Evolutionary conservation across 1,140 invertebrate species (phyloP).

Genomic region (Pseudomyrmex dendroicus): DNA sequence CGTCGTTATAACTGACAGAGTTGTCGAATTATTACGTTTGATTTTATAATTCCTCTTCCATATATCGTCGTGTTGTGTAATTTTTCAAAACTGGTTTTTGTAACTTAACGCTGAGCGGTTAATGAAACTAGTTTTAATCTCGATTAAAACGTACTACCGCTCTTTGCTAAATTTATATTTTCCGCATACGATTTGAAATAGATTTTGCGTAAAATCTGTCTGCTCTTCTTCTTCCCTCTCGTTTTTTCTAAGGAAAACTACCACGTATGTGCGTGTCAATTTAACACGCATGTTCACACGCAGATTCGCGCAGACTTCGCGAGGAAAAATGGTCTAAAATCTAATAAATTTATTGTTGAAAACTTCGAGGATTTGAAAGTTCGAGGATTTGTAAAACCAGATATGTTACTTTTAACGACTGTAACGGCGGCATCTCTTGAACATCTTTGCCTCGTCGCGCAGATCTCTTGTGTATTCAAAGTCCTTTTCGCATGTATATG

Average conservation of each 20-base stretch:
- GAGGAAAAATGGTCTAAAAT: neutral
- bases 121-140: too few relatives aligned
- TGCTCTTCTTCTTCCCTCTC: too few relatives aligned
- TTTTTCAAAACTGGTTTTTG: neutral
- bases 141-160: too few relatives aligned
- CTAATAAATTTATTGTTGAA: constrained; percentile 25
- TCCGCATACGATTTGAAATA: too few relatives aligned
- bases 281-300: too few relatives aligned
- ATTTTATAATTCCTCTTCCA: neutral
- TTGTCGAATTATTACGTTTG: constrained; percentile 11
- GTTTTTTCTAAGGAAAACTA: too few relatives aligned
- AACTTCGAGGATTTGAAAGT: constrained; percentile 52
- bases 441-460: constrained; percentile 52
- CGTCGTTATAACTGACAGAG: constrained; percentile 2
- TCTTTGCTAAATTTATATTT: too few relatives aligned
- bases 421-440: constrained; percentile 16
- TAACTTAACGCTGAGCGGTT: too few relatives aligned
- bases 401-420: constrained; percentile 41
- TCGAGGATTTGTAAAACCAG: constrained; percentile 60
- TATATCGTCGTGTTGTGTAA: too few relatives aligned
- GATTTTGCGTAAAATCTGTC: too few relatives aligned
- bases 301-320: neutral
- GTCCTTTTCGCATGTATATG: constrained; percentile 54
- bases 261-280: too few relatives aligned
- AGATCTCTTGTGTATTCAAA: constrained; percentile 35